phyloP scores from a whole-genome alignment of 23 tunicate species.

The Aplidium turbinatum region DNA sequence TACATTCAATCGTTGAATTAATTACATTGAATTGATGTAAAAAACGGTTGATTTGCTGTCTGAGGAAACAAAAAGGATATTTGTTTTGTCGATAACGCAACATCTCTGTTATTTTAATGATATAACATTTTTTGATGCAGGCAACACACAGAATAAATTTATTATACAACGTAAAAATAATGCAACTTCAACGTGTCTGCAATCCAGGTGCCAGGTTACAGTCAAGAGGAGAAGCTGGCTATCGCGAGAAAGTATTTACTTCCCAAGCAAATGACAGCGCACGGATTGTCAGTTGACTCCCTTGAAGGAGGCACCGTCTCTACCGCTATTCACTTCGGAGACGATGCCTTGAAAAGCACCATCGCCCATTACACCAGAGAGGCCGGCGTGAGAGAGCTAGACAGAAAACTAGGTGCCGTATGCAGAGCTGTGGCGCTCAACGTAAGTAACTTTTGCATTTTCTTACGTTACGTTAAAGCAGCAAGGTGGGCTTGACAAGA shows the following conservation, averaged over 20 bases:
- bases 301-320: background rate
- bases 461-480: background rate
- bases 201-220: constrained; percentile 62
- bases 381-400: constrained; percentile 66
- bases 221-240: constrained; percentile 55
- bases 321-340: constrained; percentile 8
- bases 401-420: constrained; percentile 48
- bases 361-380: constrained; percentile 56
- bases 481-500: no score
- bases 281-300: constrained; percentile 22
- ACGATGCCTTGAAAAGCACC: constrained; percentile 26
- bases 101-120: no score
- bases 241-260: constrained; percentile 46
- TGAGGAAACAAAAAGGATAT: no score
- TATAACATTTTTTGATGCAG: no score
- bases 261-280: constrained; percentile 59
- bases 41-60: no score
- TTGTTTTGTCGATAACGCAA: no score
- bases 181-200: background rate
- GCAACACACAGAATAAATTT: no score
- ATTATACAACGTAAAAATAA: background rate
- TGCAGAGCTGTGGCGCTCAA: constrained; percentile 49
- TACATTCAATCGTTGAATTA: no score
- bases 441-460: constrained; percentile 28
- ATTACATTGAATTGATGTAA: no score